phyloP scores from a whole-genome alignment of 2,113 vertebrate species.

The Clarias magur region DNA sequence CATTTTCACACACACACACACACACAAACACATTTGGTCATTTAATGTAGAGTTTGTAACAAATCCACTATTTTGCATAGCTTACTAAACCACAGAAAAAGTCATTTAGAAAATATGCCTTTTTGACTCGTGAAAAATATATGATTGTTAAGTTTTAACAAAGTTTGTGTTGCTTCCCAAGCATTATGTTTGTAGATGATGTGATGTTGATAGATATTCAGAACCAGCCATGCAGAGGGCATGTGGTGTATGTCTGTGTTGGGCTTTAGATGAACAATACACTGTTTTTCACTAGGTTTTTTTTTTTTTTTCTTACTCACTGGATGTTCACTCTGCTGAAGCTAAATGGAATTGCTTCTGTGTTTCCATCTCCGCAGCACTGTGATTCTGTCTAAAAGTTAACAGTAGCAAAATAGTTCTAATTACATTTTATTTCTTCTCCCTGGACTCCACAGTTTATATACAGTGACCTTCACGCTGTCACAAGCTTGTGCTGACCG shows the following conservation, averaged over 20 bases:
- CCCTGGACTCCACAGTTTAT: slow-evolving; percentile 19
- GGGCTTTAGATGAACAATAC: slow-evolving; percentile 49
- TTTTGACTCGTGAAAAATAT: not conserved
- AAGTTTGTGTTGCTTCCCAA: not conserved
- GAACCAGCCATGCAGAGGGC: slow-evolving; percentile 64
- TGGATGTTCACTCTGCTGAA: slow-evolving; percentile 63
- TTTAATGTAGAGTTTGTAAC: not conserved
- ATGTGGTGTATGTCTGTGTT: slow-evolving; percentile 63
- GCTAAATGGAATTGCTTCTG: slow-evolving; percentile 68
- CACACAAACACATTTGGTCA: too few species aligned
- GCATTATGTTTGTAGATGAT: slow-evolving; percentile 15
- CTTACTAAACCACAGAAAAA: not conserved
- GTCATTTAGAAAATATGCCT: not conserved
- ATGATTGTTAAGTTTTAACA: not conserved
- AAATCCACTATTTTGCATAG: not conserved
- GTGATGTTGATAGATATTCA: slow-evolving; percentile 64
- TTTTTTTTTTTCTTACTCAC: slow-evolving; percentile 67
- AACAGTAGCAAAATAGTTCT: slow-evolving; percentile 69
- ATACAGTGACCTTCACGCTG: slow-evolving; percentile 38
- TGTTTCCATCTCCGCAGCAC: slow-evolving; percentile 49
- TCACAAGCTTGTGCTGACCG: slow-evolving; percentile 22
- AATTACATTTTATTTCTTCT: slow-evolving; percentile 73
- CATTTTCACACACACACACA: not conserved
- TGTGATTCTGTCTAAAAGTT: slow-evolving; percentile 64
- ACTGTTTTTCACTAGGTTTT: slow-evolving; percentile 59